A percentile compares a stretch with the other conserved stretches of the same genome.
These are phyloP conservation scores for Pedicia rivosa DNA, from an alignment of 2,888 invertebrate species.

Conservation along the genomic window DNA sequence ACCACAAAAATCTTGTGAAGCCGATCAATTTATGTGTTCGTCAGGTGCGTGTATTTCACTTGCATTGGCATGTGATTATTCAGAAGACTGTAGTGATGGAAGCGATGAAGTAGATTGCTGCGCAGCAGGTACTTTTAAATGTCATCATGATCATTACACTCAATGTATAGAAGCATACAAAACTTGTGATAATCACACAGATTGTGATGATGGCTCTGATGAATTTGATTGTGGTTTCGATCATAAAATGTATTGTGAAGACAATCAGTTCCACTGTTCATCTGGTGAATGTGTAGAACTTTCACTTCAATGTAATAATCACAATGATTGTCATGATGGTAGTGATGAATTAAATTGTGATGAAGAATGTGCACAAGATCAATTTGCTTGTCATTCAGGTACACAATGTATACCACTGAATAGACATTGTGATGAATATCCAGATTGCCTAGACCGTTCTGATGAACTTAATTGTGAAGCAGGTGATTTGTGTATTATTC, in stretches of 20 bases:
- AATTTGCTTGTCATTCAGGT: slow-evolving; percentile 9
- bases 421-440: slow-evolving; percentile 10
- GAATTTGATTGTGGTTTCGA: background rate
- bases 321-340: background rate
- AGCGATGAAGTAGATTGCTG: too few relatives aligned
- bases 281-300: slow-evolving; percentile 50
- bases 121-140: too few relatives aligned
- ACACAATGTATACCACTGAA: slow-evolving; percentile 8
- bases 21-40: too few relatives aligned
- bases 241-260: slow-evolving; percentile 44
- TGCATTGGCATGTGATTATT: too few relatives aligned
- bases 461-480: slow-evolving; percentile 40
- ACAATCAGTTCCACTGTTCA: slow-evolving; percentile 49
- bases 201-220: slow-evolving; percentile 2
- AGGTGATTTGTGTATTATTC: slow-evolving; percentile 13
- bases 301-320: background rate
- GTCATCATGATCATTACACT: too few relatives aligned
- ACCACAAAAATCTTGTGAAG: too few relatives aligned
- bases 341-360: background rate
- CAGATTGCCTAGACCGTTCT: slow-evolving; percentile 42
- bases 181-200: background rate
- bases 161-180: background rate
- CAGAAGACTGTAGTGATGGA: too few relatives aligned
- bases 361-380: background rate
- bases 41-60: too few relatives aligned